A percentile compares a stretch with the other conserved stretches of the same genome.
These are phyloP conservation scores for Stegostoma tigrinum DNA, from an alignment of 2,113 vertebrate genomes.

Conservation along the genomic window DNA sequence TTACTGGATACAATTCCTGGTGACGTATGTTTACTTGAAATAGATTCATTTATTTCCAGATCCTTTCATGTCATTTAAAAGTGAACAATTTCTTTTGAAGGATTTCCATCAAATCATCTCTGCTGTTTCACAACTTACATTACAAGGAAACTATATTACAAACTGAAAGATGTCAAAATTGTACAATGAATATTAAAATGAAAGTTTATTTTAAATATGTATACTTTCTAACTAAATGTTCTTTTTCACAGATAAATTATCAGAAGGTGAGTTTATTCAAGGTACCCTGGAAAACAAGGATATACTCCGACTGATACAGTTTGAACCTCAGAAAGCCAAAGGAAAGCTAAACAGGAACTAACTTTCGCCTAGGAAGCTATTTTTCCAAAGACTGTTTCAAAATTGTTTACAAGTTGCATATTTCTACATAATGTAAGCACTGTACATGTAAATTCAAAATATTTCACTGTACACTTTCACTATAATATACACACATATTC, in stretches of 20 bases:
- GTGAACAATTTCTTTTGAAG: neutral
- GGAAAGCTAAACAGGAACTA: slow-evolving; percentile 74
- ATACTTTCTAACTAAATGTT: neutral
- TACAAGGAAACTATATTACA: neutral
- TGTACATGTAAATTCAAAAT: neutral
- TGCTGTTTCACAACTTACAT: neutral
- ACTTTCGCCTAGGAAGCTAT: neutral
- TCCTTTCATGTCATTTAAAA: neutral
- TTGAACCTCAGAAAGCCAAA: slow-evolving; percentile 76
- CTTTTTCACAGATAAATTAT: slow-evolving; percentile 68
- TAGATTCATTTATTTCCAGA: neutral
- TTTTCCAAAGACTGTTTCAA: slow-evolving; percentile 40
- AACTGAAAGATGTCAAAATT: neutral
- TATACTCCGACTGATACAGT: slow-evolving; percentile 80
- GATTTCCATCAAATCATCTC: too few relatives aligned
- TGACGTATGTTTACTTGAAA: neutral
- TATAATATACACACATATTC: neutral
- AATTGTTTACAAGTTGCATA: slow-evolving; percentile 20
- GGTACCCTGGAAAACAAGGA: slow-evolving; percentile 79
- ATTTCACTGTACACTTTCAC: neutral
- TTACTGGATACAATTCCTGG: neutral
- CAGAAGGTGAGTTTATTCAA: slow-evolving; percentile 77
- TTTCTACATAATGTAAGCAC: neutral
- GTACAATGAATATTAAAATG: neutral
- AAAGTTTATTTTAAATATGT: neutral